A percentile compares a stretch with the other conserved stretches of the same genome.
Conservation (phyloP, 2,797 vertebrate species). For the Xerus rutilus region DNA sequence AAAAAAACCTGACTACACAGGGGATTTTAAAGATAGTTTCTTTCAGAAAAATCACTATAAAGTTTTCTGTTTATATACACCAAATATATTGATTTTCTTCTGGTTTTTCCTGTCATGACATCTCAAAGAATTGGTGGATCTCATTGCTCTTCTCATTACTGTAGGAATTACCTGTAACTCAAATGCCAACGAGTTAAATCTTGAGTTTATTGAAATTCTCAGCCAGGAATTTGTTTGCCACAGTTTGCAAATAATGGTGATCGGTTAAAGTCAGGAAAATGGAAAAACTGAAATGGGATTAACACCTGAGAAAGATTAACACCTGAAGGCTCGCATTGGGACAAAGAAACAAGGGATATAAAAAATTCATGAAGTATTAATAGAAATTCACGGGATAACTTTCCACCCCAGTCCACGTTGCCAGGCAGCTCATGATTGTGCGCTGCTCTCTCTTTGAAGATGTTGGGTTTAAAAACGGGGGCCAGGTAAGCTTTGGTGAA, state of each 20-base stretch:
- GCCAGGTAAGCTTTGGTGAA: not conserved
- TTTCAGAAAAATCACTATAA: not conserved
- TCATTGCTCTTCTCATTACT: not conserved
- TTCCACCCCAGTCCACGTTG: not conserved
- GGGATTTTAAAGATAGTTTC: not conserved
- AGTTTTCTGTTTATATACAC: constrained; percentile 2
- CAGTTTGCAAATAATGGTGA: not conserved
- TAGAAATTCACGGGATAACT: not conserved
- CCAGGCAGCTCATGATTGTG: not conserved
- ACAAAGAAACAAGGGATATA: not conserved
- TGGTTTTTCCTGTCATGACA: not conserved
- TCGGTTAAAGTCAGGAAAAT: not conserved
- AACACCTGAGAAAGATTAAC: not conserved
- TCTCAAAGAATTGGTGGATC: not conserved
- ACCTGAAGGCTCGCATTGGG: not conserved
- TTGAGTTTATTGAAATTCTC: not conserved
- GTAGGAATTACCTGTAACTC: not conserved
- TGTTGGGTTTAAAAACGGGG: not conserved
- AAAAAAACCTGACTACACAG: not conserved
- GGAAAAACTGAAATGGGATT: not conserved
- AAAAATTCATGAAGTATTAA: not conserved
- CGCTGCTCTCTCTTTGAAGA: not conserved
- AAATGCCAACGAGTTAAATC: not conserved
- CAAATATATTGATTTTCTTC: not conserved
- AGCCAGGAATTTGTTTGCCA: not conserved